These are phyloP conservation scores for Nematostella vectensis DNA, from an alignment of 92 coral and sea anemone species.

Conservation along the genomic window DNA sequence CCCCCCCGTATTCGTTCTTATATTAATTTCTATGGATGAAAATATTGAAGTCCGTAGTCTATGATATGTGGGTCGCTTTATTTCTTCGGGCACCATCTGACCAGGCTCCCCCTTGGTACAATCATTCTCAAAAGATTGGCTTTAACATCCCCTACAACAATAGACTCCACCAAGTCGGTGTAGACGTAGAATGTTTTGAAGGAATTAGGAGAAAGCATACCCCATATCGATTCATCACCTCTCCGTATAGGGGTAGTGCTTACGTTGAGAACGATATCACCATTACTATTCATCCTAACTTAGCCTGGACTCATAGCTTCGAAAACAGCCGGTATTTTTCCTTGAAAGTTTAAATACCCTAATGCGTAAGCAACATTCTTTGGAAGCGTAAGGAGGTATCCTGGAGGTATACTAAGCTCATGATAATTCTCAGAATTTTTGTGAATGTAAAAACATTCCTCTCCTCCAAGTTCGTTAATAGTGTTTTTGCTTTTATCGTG, in stretches of 20 bases:
- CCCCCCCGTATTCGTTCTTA: slow-evolving; percentile 6
- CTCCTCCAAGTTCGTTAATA: slow-evolving; percentile 1
- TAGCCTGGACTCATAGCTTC: background rate
- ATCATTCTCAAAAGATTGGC: slow-evolving; percentile 4
- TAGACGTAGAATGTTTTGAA: slow-evolving; percentile 10
- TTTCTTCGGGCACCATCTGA: slow-evolving; percentile 6
- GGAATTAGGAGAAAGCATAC: background rate
- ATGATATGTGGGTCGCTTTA: slow-evolving; percentile 12
- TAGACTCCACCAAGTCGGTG: slow-evolving; percentile 4
- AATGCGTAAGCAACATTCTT: slow-evolving; percentile 8
- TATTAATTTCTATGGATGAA: slow-evolving; percentile 12
- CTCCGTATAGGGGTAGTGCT: background rate
- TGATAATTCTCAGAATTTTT: background rate
- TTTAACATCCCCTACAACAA: slow-evolving; percentile 9
- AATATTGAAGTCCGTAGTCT: slow-evolving; percentile 10
- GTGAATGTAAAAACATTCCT: slow-evolving; percentile 7
- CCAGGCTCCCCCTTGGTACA: slow-evolving; percentile 5
- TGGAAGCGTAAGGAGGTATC: slow-evolving; percentile 4
- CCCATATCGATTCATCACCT: slow-evolving; percentile 17
- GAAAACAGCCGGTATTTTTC: background rate
- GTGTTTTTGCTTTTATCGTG: slow-evolving; percentile 6
- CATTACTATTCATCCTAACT: slow-evolving; percentile 1
- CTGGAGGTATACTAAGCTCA: background rate
- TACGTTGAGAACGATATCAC: background rate
- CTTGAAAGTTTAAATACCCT: slow-evolving; percentile 5